Conservation (phyloP, 2,888 invertebrate genomes). For the Branchipolynoe longqiensis region DNA sequence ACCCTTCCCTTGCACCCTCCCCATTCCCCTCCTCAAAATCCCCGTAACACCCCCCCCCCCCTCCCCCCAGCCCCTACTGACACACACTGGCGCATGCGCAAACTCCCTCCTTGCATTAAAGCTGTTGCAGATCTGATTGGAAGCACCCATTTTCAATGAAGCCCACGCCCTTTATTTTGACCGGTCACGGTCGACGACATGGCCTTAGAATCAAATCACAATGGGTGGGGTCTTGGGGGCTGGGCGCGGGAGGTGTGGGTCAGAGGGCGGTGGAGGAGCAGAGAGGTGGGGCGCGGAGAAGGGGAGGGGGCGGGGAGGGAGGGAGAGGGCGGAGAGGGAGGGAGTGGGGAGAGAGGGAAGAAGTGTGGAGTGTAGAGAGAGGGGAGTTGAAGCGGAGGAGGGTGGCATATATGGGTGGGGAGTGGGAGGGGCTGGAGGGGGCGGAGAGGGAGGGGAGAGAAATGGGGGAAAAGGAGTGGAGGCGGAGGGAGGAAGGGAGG, state of each 20-base stretch:
- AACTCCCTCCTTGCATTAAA: conserved; percentile 9
- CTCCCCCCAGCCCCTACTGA: conserved; percentile 2
- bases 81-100: not conserved
- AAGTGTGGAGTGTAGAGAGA: too few relatives aligned
- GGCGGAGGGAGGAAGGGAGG: too few relatives aligned
- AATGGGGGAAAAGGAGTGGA: too few relatives aligned
- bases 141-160: conserved; percentile 47
- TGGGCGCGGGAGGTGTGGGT: conserved; percentile 11
- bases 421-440: too few relatives aligned
- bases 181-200: conserved; percentile 37
- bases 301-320: not conserved
- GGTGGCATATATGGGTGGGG: too few relatives aligned
- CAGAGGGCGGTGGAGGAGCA: not conserved
- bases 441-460: too few relatives aligned
- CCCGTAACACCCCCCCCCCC: too few relatives aligned
- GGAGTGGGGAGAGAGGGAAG: too few relatives aligned
- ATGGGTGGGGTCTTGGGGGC: conserved; percentile 23
- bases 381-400: too few relatives aligned
- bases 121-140: conserved; percentile 45
- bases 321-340: not conserved
- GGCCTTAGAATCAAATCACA: conserved; percentile 43
- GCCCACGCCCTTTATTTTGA: conserved; percentile 26
- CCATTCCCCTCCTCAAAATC: conserved; percentile 10
- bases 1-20: not conserved
- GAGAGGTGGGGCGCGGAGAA: not conserved